Percentiles rank a stretch among this genome's conserved stretches.
Conservation (phyloP, 2,888 invertebrate genomes). For the Tachina lurida region DNA sequence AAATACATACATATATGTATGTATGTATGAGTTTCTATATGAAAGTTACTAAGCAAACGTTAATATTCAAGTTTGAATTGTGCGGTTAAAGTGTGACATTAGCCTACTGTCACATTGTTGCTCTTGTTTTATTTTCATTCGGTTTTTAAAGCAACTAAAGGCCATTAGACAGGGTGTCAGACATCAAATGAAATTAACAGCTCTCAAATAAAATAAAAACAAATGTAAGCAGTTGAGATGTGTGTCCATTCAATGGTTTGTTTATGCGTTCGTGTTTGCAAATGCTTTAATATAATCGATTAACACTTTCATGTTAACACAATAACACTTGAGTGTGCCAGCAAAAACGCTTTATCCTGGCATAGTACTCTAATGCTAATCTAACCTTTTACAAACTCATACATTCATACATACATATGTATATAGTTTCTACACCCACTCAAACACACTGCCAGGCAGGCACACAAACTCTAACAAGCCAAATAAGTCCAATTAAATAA, state of each 20-base stretch:
- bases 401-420: too few relatives aligned
- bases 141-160: conserved; percentile 42
- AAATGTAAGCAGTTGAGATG: conserved; percentile 48
- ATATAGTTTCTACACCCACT: not conserved
- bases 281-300: conserved; percentile 72
- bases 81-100: not conserved
- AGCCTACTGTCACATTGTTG: conserved; percentile 9
- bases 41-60: conserved; percentile 49
- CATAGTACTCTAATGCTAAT: conserved; percentile 50
- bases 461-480: not conserved
- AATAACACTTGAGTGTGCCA: conserved; percentile 10
- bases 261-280: conserved; percentile 59
- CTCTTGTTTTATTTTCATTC: conserved; percentile 15
- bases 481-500: conserved; percentile 13
- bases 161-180: conserved; percentile 61
- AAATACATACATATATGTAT: not conserved
- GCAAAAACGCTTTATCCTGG: conserved; percentile 5
- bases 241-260: conserved; percentile 33
- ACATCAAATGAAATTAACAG: conserved; percentile 70
- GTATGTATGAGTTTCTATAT: conserved; percentile 21
- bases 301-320: conserved; percentile 68
- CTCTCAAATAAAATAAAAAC: conserved; percentile 56
- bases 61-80: conserved; percentile 41
- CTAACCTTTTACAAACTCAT: conserved; percentile 4
- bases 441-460: not conserved